Evolutionary conservation across 2,113 vertebrate genomes (phyloP).

Genomic region (Sturnira hondurensis): DNA sequence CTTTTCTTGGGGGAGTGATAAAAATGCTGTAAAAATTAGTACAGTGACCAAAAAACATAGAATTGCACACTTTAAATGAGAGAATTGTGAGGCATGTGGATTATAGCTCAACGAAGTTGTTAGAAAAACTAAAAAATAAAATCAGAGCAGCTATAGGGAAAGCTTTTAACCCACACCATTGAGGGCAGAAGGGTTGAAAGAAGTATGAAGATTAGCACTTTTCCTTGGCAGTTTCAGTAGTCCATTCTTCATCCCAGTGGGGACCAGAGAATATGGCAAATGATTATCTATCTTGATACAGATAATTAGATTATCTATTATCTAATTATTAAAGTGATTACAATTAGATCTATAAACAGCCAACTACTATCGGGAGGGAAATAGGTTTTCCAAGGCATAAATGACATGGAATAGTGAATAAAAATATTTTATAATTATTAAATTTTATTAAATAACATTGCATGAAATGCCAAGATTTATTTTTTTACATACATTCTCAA

Average conservation of each 20-base stretch:
- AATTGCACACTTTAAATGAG: neutral
- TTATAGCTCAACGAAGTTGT: neutral
- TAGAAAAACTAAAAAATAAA: neutral
- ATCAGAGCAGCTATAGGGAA: neutral
- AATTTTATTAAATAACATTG: conserved; percentile 1
- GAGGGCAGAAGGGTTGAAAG: neutral
- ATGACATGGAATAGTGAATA: neutral
- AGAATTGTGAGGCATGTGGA: neutral
- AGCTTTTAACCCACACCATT: neutral
- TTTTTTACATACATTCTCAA: neutral
- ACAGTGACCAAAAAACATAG: neutral
- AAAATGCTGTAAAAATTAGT: neutral
- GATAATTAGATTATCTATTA: neutral
- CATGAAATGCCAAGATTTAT: neutral
- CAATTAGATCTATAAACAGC: neutral
- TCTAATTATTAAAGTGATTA: neutral
- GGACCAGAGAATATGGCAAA: neutral
- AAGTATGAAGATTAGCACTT: neutral
- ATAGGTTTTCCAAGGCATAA: neutral
- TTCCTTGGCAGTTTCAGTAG: neutral
- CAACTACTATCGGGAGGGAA: neutral
- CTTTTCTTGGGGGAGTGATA: neutral
- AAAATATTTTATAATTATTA: neutral
- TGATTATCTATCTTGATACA: neutral
- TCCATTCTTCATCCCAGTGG: neutral